Percentiles rank a stretch among this genome's conserved stretches.
phyloP scores from a whole-genome alignment of 2,113 vertebrate species.

The Hippocampus zosterae region DNA sequence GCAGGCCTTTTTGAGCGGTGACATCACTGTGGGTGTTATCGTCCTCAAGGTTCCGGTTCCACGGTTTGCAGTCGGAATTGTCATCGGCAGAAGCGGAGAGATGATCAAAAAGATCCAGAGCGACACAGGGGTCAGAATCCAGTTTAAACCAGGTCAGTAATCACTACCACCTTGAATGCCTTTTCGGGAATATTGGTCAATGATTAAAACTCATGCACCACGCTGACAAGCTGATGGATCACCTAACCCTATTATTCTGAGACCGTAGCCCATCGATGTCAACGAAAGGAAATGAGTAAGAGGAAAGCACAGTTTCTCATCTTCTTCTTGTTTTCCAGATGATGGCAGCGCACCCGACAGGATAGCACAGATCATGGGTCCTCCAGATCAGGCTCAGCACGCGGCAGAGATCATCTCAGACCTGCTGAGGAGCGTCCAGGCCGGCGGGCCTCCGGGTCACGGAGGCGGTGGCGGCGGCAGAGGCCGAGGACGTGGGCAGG shows the following conservation, averaged over 20 bases:
- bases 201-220: conserved; percentile 67
- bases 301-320: background rate
- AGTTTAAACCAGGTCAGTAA: conserved; percentile 91
- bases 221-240: conserved; percentile 64
- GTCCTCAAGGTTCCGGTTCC: conserved; percentile 87
- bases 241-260: conserved; percentile 50
- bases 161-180: background rate
- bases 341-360: conserved; percentile 95
- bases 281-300: background rate
- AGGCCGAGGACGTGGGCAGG: conserved; percentile 91
- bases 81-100: conserved; percentile 96
- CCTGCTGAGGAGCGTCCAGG: conserved; percentile 93
- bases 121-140: conserved; percentile 95
- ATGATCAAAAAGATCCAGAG: conserved; percentile 99
- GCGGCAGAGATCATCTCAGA: conserved; percentile 96
- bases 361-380: conserved; percentile 97
- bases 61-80: conserved; percentile 96
- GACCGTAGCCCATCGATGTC: conserved; percentile 28
- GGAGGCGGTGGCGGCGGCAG: conserved; percentile 88
- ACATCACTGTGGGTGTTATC: background rate
- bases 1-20: accelerated
- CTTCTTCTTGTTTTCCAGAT: conserved; percentile 64
- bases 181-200: conserved; percentile 27
- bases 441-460: conserved; percentile 91
- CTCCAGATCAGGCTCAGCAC: conserved; percentile 92